Evolutionary conservation across 2,797 vertebrate genomes (phyloP).

Genomic region (Falco peregrinus): DNA sequence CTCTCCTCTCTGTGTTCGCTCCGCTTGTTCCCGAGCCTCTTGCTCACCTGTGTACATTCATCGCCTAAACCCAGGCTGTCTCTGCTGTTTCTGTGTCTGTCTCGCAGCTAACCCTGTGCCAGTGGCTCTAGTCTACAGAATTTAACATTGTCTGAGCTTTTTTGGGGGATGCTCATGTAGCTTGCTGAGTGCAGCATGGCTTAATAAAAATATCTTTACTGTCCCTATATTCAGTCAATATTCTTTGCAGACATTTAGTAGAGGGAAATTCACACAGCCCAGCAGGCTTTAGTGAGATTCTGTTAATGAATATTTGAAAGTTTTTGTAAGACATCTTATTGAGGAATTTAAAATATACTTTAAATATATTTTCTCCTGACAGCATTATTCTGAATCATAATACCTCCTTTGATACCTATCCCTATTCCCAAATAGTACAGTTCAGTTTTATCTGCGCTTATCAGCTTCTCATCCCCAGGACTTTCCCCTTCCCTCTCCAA

Average conservation of each 20-base stretch:
- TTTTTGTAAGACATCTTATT: not conserved
- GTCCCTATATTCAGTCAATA: not conserved
- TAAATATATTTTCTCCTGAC: not conserved
- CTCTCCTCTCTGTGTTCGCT: not conserved
- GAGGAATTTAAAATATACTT: not conserved
- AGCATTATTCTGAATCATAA: not conserved
- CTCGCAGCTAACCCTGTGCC: not conserved
- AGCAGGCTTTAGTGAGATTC: not conserved
- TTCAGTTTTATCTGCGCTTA: not conserved
- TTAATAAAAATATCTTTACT: not conserved
- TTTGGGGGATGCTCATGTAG: accelerated
- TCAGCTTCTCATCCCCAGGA: not conserved
- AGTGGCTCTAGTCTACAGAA: not conserved
- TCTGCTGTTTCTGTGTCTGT: not conserved
- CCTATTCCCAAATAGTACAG: not conserved
- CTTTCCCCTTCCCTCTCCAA: not conserved
- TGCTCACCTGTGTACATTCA: accelerated
- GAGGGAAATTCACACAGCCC: not conserved
- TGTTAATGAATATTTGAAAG: not conserved
- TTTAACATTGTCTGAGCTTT: not conserved
- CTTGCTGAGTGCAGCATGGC: not conserved
- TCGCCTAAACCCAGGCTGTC: not conserved
- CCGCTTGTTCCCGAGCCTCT: not conserved
- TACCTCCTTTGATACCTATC: not conserved
- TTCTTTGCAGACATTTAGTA: not conserved